Evolutionary conservation across 2,113 vertebrate genomes (phyloP), one percentile per base, ranked within the genome.

Genomic region (Leptobrachium ailaonicum): DNA sequence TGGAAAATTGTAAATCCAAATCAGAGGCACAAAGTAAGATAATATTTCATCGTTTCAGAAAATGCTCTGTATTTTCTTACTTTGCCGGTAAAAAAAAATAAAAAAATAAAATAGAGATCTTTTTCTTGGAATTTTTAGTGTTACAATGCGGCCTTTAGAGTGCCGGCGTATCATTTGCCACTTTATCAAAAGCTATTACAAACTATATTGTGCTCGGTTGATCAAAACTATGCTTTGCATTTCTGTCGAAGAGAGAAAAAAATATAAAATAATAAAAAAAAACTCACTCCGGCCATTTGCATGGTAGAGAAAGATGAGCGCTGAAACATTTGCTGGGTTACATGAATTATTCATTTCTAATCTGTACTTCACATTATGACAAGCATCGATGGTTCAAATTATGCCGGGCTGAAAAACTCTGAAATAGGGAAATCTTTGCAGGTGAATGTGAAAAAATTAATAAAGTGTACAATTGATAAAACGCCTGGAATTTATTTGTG

Each of bases 401-500:
- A 80, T 67, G 68, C 63, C 70, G 40, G 56, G 69, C 71, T 80
- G 77, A 80, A 80, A 67, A 73, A 71, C n/a, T 41, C 71, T 80
- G 50, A 80, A 80, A 80, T 68, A 67, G 63, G 20, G 78, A 62
- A 74, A 80, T 74, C 41, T n/a, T 80, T 73, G 32, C 63, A n/a
- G 71, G 50, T 14, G 71, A 80, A 80, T 56, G 62, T 43, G 20
- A 32, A 41, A 80, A 63, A 80, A 80, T 41, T 71, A 54, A 80
- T 74, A 74, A 80, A 80, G 20, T 68, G 78, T 64, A 66, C 53
- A 60, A 80, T 63, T 73, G 78, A 66, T 74, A 74, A 74, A 74
- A 47, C n/a, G 71, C n/a, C 64, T 80, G 47, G 71, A 80, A 80
- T 80, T 74, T 80, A 80, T 80, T 80, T 74, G 71, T 73, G 73